A percentile compares a stretch with the other conserved stretches of the same genome.
Evolutionary conservation across 2,888 invertebrate genomes (phyloP).

Genomic region (Tachina lurida): DNA sequence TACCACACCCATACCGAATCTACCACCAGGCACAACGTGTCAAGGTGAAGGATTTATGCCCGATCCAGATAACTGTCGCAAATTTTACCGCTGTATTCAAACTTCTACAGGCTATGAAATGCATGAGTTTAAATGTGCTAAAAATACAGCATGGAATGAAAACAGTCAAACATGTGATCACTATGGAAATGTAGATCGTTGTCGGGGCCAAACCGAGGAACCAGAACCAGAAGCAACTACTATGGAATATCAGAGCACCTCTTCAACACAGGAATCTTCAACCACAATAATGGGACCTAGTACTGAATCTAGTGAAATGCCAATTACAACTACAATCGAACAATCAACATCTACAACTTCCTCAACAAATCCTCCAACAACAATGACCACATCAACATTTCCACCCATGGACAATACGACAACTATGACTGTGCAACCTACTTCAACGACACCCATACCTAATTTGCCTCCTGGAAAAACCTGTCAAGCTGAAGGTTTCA

Average conservation of each 20-base stretch:
- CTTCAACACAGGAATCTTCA: constrained; percentile 58
- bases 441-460: constrained; percentile 75
- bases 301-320: constrained; percentile 70
- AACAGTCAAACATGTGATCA: constrained; percentile 86
- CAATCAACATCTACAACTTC: not conserved
- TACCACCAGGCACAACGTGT: constrained; percentile 83
- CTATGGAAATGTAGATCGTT: constrained; percentile 80
- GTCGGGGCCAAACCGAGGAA: constrained; percentile 75
- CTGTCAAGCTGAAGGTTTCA: constrained; percentile 86
- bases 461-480: constrained; percentile 80
- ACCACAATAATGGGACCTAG: constrained; percentile 72
- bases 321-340: constrained; percentile 57
- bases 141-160: constrained; percentile 88
- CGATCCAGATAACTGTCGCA: constrained; percentile 85
- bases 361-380: constrained; percentile 42
- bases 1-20: constrained; percentile 76
- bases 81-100: constrained; percentile 85
- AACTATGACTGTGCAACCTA: constrained; percentile 73
- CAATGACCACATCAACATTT: constrained; percentile 46
- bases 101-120: constrained; percentile 82
- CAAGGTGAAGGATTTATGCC: constrained; percentile 86
- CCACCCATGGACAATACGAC: constrained; percentile 73
- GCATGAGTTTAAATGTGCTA: constrained; percentile 86
- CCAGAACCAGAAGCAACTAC: constrained; percentile 72
- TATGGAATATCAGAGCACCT: constrained; percentile 60